phyloP scores from a whole-genome alignment of 2,888 invertebrate genomes.

The Zygaena filipendulae region DNA sequence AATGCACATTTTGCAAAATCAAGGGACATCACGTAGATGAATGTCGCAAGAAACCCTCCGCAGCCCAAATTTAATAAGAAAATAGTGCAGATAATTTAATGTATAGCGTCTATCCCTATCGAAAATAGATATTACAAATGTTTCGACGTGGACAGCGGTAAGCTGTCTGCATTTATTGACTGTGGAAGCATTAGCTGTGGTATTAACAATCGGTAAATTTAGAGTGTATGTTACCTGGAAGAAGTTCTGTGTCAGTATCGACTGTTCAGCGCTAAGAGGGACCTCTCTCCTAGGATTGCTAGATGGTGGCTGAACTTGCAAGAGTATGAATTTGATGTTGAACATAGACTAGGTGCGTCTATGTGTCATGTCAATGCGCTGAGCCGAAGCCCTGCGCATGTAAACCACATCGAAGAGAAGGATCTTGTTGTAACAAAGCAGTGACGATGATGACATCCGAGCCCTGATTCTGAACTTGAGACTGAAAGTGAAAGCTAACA shows the following conservation, averaged over 20 bases:
- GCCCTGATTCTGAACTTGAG: too few species aligned
- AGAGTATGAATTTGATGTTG: slow-evolving; percentile 3
- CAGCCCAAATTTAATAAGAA: slow-evolving; percentile 12
- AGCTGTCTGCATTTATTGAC: slow-evolving; percentile 9
- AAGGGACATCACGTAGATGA: too few species aligned
- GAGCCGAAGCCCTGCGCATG: too few species aligned
- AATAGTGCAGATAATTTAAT: slow-evolving; percentile 7
- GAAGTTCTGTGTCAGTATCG: too few species aligned
- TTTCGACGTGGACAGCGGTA: slow-evolving; percentile 11
- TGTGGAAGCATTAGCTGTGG: slow-evolving; percentile 3
- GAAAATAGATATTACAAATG: slow-evolving; percentile 12
- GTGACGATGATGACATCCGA: too few species aligned
- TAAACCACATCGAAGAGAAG: slow-evolving; percentile 6
- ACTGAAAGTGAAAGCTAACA: slow-evolving; percentile 1
- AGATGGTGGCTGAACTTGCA: too few species aligned
- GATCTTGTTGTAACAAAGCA: slow-evolving; percentile 6
- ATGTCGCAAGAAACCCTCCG: too few species aligned
- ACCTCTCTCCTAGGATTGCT: too few species aligned
- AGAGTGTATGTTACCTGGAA: too few species aligned
- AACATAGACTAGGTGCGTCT: slow-evolving; percentile 14
- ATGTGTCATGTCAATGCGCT: too few species aligned
- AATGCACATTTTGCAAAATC: slow-evolving; percentile 7
- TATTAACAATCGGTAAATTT: too few species aligned
- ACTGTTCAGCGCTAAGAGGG: too few species aligned
- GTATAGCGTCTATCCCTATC: slow-evolving; percentile 11